Base-by-base conservation (phyloP, 2,113 vertebrate genomes). In the Brachypteracias leptosomus region DNA sequence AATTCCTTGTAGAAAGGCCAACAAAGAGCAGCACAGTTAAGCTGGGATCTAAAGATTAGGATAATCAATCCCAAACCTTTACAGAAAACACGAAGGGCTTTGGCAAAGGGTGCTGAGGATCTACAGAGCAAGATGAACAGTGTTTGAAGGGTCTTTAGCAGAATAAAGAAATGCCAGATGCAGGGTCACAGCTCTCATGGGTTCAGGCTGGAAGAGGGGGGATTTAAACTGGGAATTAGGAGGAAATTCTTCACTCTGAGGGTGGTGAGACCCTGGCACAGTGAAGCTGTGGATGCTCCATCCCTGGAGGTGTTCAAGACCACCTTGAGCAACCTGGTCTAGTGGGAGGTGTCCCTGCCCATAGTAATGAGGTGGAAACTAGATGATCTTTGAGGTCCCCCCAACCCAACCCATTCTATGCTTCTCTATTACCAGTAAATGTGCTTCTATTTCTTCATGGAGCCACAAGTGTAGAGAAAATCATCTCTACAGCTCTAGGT, bases 1-100 rank as follows among this genome's bases (percentile, higher is more conserved):
- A 92, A 95, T 87, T 79, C 80, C 29, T 51, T 61, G 78, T 57
- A 62, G 82, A 96, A 96, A 95, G 88, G 85, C 49, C 88, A 95
- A 71, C 6, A 6, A 44, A 96, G 70, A 77, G 18, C 52, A 71
- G 63, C 25, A 14, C 3, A 29, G 70, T 84, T 91, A 74, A 55
- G 15, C 70, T 36, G 75, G 26, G 67, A 88, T 38, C 9, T 11
- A 85, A 42, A 84, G 20, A 94, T 81, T 79, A 78, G 25, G 20
- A 12, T 76, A 46, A 89, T 89, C 71, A 76, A 82, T 83, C 75
- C 31, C 11, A 58, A 40, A 73, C 38, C 65, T 92, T 83, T 79
- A 65, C 16, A 81, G 75, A 47, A 97, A 96, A 86, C 20, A 78
- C 2, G 29, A 94, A 66, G 58, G 71, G 36, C 40, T 31, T 40